phyloP scores from a whole-genome alignment of 1,140 invertebrate species.

The Cydia fagiglandana region DNA sequence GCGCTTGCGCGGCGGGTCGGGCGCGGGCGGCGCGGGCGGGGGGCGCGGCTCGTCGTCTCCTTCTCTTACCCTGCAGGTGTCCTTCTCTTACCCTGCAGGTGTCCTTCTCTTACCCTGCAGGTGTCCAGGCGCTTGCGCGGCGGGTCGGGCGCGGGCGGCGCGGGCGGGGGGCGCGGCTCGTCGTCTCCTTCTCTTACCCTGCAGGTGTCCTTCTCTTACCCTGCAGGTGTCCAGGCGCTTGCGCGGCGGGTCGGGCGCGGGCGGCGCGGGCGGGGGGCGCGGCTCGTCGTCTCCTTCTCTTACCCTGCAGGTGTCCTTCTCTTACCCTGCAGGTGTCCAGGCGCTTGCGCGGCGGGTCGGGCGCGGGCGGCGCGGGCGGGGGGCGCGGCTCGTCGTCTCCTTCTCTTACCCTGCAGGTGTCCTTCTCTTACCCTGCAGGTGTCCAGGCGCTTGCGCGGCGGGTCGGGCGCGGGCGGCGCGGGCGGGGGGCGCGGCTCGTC shows the following conservation, averaged over 20 bases:
- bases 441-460: constrained; percentile 95
- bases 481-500: constrained; percentile 90
- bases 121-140: constrained; percentile 96
- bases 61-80: constrained; percentile 88
- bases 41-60: constrained; percentile 95
- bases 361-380: constrained; percentile 74
- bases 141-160: constrained; percentile 84
- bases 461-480: constrained; percentile 82
- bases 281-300: constrained; percentile 99
- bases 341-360: constrained; percentile 95
- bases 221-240: constrained; percentile 95
- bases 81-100: no score
- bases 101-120: constrained; percentile 82
- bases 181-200: no score
- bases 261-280: constrained; percentile 80
- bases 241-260: constrained; percentile 89
- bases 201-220: no score
- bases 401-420: no score
- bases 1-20: constrained; percentile 95
- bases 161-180: constrained; percentile 86
- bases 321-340: constrained; percentile 90
- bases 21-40: constrained; percentile 74
- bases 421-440: constrained; percentile 86
- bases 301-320: no score
- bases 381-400: constrained; percentile 95